A percentile compares a stretch with the other conserved stretches of the same genome.
Conservation (phyloP, 2,888 invertebrate species). For the Scaptomyza cyrtandrae region DNA sequence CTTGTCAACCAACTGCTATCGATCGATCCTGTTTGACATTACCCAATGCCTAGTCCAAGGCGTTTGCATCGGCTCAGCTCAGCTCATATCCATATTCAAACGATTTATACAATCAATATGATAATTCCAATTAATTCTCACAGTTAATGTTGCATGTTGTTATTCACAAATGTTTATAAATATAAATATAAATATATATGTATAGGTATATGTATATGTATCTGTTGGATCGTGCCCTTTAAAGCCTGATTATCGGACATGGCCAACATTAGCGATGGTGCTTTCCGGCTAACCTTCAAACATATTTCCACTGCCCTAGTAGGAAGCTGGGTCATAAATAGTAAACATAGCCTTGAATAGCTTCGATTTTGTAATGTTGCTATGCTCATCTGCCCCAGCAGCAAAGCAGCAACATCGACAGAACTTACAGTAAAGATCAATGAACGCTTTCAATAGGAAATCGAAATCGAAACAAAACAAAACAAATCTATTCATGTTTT, state of each 20-base stretch:
- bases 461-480: constrained; percentile 54
- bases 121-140: not conserved
- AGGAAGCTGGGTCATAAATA: constrained; percentile 52
- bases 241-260: constrained; percentile 1
- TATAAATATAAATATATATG: too few species aligned
- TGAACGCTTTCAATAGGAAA: constrained; percentile 76
- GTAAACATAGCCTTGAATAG: constrained; percentile 52
- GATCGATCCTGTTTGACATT: constrained; percentile 65
- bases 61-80: constrained; percentile 21
- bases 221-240: constrained; percentile 8
- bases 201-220: not conserved
- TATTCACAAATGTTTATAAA: not conserved
- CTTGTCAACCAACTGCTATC: constrained; percentile 52
- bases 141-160: not conserved
- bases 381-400: constrained; percentile 12
- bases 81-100: too few species aligned
- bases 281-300: constrained; percentile 44
- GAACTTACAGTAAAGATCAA: constrained; percentile 62
- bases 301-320: constrained; percentile 52
- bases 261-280: constrained; percentile 7
- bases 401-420: constrained; percentile 4
- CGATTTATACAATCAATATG: constrained; percentile 3
- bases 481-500: constrained; percentile 21
- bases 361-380: constrained; percentile 34
- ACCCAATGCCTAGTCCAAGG: constrained; percentile 77